Conservation (phyloP, 1,140 invertebrate genomes). For the Orussus abietinus region DNA sequence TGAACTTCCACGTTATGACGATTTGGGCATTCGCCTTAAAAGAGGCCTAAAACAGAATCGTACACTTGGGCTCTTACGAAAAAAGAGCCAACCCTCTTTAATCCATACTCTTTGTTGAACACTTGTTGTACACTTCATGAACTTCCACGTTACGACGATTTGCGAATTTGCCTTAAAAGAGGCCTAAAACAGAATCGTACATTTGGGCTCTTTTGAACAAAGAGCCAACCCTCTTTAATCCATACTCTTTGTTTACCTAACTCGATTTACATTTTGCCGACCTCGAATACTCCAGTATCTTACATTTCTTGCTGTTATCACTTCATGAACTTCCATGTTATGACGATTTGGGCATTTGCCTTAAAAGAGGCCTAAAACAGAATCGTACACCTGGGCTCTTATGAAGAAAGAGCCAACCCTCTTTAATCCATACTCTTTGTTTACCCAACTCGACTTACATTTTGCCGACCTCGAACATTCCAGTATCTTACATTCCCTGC, state of each 20-base stretch:
- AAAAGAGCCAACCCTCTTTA: constrained; percentile 9
- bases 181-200: too few species aligned
- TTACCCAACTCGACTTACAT: constrained; percentile 25
- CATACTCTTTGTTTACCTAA: constrained; percentile 27
- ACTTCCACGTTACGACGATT: too few species aligned
- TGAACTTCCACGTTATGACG: too few species aligned
- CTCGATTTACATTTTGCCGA: constrained; percentile 24
- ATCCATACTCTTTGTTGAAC: constrained; percentile 28
- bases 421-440: constrained; percentile 27
- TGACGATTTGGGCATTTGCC: too few species aligned
- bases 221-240: constrained; percentile 16
- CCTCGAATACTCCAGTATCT: constrained; percentile 23
- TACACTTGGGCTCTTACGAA: neutral
- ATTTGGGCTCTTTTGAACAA: neutral
- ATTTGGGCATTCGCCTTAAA: too few species aligned
- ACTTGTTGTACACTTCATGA: neutral
- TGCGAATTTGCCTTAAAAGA: too few species aligned
- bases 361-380: too few species aligned
- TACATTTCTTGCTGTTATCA: too few species aligned
- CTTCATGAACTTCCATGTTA: neutral
- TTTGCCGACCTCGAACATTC: constrained; percentile 22
- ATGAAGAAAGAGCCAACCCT: constrained; percentile 1
- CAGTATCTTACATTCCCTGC: too few species aligned
- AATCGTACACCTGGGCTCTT: too few species aligned
- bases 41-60: too few species aligned